phyloP scores from a whole-genome alignment of 2,888 invertebrate genomes.

The Drosophila anomalata region DNA sequence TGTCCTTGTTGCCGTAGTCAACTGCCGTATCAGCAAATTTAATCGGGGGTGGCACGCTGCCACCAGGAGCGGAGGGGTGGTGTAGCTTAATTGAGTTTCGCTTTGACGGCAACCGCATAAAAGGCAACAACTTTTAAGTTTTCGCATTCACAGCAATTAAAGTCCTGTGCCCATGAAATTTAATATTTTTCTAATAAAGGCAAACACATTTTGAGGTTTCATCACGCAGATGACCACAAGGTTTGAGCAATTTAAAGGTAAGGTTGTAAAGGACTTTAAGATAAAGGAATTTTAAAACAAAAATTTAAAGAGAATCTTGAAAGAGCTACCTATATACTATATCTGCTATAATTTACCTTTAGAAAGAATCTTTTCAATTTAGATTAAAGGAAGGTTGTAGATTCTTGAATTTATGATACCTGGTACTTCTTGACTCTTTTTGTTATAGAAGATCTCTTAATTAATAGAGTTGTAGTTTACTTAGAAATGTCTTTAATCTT shows the following conservation, averaged over 20 bases:
- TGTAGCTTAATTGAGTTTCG: conserved; percentile 77
- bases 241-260: not conserved
- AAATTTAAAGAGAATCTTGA: not conserved
- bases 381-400: too few relatives aligned
- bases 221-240: conserved; percentile 53
- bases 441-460: too few relatives aligned
- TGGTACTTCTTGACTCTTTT: too few relatives aligned
- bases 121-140: conserved; percentile 78
- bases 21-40: conserved; percentile 73
- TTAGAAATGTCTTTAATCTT: too few relatives aligned
- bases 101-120: conserved; percentile 78
- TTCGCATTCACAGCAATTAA: conserved; percentile 73
- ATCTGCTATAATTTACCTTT: too few relatives aligned
- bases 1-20: conserved; percentile 51
- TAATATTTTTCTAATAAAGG: conserved; percentile 70
- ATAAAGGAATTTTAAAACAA: not conserved
- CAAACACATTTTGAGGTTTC: conserved; percentile 65
- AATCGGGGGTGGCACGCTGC: conserved; percentile 48
- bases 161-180: conserved; percentile 57
- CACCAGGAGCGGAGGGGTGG: conserved; percentile 6
- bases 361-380: too few relatives aligned
- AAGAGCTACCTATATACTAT: too few relatives aligned
- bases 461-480: too few relatives aligned
- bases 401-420: too few relatives aligned
- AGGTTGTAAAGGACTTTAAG: not conserved